Evolutionary conservation across 2,113 vertebrate genomes (phyloP).

Genomic region (Gobius niger): DNA sequence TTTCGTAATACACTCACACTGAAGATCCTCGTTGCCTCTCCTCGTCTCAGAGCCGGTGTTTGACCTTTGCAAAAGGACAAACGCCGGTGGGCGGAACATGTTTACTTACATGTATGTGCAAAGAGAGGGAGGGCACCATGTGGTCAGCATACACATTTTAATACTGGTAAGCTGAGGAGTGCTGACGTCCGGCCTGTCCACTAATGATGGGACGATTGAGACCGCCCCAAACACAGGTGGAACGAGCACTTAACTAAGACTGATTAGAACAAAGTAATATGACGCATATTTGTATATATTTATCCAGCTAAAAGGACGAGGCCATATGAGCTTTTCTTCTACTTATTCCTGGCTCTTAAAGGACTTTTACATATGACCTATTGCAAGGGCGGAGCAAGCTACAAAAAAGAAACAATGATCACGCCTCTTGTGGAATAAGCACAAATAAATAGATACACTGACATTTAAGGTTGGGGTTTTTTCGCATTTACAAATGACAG

Average conservation of each 20-base stretch:
- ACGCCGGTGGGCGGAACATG: not conserved
- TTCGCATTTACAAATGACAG: not conserved
- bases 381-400: not conserved
- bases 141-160: slow-evolving; percentile 10
- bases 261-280: not conserved
- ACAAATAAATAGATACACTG: not conserved
- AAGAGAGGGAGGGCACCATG: not conserved
- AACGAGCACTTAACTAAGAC: not conserved
- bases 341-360: not conserved
- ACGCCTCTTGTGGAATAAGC: not conserved
- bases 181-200: not conserved
- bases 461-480: not conserved
- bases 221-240: slow-evolving; percentile 4
- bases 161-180: not conserved
- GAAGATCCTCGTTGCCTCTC: not conserved
- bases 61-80: slow-evolving; percentile 8
- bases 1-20: not conserved
- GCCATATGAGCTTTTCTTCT: not conserved
- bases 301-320: not conserved
- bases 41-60: not conserved
- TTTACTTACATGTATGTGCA: slow-evolving; percentile 8
- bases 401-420: not conserved
- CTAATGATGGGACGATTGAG: not conserved
- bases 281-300: not conserved
- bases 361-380: slow-evolving; percentile 2